phyloP scores from a whole-genome alignment of 1,140 invertebrate species.

The Hycleus phaleratus region DNA sequence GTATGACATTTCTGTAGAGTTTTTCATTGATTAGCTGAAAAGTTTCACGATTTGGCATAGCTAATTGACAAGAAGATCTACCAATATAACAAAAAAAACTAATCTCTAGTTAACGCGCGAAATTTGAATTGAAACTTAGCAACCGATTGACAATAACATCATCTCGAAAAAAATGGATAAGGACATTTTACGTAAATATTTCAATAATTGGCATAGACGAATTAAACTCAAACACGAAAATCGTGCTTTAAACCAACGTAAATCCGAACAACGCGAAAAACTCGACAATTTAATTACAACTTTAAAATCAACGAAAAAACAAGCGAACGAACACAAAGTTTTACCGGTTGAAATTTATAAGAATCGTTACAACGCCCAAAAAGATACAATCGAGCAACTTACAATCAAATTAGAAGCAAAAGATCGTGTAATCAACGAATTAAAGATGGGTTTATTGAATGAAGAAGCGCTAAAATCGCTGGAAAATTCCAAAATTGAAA shows the following conservation, averaged over 20 bases:
- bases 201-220: conserved; percentile 14
- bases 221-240: conserved; percentile 6
- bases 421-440: conserved; percentile 52
- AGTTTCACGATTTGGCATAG: no score
- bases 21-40: no score
- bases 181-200: conserved; percentile 13
- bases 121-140: conserved; percentile 5
- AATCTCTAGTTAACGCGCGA: background rate
- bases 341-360: conserved; percentile 1
- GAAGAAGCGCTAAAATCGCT: conserved; percentile 49
- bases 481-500: conserved; percentile 48
- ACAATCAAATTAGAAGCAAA: conserved; percentile 55
- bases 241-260: background rate
- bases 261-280: conserved; percentile 14
- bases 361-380: conserved; percentile 51
- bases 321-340: background rate
- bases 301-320: conserved; percentile 9
- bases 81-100: no score
- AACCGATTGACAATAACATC: background rate
- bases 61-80: no score
- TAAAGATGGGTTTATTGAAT: conserved; percentile 54
- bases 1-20: no score
- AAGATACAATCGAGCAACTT: conserved; percentile 54
- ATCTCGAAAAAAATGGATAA: background rate
- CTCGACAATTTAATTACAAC: conserved; percentile 18